A percentile compares a stretch with the other conserved stretches of the same genome.
phyloP scores from a whole-genome alignment of 2,888 invertebrate genomes.

The Drosophila suboccidentalis region DNA sequence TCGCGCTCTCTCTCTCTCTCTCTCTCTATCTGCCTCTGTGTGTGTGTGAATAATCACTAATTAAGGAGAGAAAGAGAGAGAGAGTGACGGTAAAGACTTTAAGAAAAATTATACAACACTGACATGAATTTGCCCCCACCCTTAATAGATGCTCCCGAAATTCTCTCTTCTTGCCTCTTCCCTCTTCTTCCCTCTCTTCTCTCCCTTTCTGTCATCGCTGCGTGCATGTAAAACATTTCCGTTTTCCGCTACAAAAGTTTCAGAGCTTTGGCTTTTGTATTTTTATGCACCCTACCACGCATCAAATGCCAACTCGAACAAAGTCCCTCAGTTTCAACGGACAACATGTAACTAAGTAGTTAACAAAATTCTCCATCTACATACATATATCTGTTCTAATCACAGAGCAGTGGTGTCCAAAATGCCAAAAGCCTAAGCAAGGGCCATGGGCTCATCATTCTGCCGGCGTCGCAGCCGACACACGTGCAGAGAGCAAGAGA shows the following conservation, averaged over 20 bases:
- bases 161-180: too few relatives aligned
- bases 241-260: conserved; percentile 76
- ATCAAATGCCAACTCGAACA: conserved; percentile 4
- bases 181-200: too few relatives aligned
- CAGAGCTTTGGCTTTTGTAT: conserved; percentile 62
- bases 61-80: conserved; percentile 38
- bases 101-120: conserved; percentile 52
- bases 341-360: neutral
- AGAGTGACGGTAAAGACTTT: conserved; percentile 31
- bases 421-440: too few relatives aligned
- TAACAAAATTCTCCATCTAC: too few relatives aligned
- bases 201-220: conserved; percentile 29
- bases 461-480: too few relatives aligned
- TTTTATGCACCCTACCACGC: conserved; percentile 58
- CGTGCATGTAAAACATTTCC: conserved; percentile 78
- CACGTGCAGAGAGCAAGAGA: too few relatives aligned
- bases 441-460: too few relatives aligned
- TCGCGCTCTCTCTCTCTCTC: neutral
- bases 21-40: conserved; percentile 1
- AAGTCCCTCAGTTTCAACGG: conserved; percentile 10
- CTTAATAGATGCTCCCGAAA: conserved; percentile 2
- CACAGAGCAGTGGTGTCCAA: too few relatives aligned
- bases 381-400: too few relatives aligned
- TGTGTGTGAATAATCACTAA: conserved; percentile 53
- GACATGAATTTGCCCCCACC: conserved; percentile 61